phyloP scores from a whole-genome alignment of 1,140 invertebrate genomes.

The Drosophila kikkawai region DNA sequence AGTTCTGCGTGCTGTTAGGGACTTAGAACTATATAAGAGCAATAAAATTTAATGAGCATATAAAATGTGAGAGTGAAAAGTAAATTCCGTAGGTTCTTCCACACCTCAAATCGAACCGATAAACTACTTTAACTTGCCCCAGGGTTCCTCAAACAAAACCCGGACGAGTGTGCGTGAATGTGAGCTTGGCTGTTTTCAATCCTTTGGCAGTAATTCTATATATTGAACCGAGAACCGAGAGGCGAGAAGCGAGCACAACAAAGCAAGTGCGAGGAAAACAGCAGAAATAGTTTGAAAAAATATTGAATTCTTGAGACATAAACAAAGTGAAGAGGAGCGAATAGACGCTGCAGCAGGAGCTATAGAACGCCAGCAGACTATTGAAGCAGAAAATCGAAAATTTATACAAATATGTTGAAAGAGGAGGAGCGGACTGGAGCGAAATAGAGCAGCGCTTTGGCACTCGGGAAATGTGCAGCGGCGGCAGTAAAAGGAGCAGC shows the following conservation, averaged over 20 bases:
- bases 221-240: conserved; percentile 22
- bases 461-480: conserved; percentile 70
- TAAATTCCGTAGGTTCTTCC: conserved; percentile 37
- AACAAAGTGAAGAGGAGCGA: conserved; percentile 71
- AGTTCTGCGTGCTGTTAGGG: conserved; percentile 24
- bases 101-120: conserved; percentile 29
- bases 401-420: conserved; percentile 81
- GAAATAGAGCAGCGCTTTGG: conserved; percentile 30
- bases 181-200: conserved; percentile 30
- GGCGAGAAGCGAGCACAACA: conserved; percentile 35
- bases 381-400: conserved; percentile 82
- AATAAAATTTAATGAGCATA: conserved; percentile 78
- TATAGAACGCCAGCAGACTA: conserved; percentile 55
- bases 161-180: neutral
- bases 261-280: conserved; percentile 54
- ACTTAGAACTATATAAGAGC: conserved; percentile 58
- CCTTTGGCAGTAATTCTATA: conserved; percentile 44
- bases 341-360: conserved; percentile 15
- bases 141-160: neutral
- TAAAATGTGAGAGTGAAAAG: conserved; percentile 70
- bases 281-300: conserved; percentile 70
- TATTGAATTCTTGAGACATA: conserved; percentile 80
- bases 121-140: conserved; percentile 41
- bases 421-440: conserved; percentile 17
- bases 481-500: conserved; percentile 71